phyloP scores from a whole-genome alignment of 2,888 invertebrate genomes.

The Suillia variegata region DNA sequence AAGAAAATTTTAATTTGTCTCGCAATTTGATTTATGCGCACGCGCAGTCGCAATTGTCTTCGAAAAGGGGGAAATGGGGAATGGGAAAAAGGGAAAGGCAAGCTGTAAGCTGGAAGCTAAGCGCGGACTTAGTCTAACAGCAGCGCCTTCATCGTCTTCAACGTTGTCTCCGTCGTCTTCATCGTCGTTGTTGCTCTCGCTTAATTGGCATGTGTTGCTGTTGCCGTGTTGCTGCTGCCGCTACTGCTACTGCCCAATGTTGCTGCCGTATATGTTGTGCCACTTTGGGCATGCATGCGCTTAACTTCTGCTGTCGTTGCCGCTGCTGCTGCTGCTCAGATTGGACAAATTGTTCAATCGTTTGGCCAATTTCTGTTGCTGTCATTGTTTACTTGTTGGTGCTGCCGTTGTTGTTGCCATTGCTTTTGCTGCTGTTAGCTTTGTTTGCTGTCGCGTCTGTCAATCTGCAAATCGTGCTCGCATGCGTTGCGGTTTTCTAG shows the following conservation, averaged over 20 bases:
- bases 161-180: too few species aligned
- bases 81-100: neutral
- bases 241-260: slow-evolving; percentile 22
- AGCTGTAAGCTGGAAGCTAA: neutral
- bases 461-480: slow-evolving; percentile 16
- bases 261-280: neutral
- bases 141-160: neutral
- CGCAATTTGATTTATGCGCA: slow-evolving; percentile 37
- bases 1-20: slow-evolving; percentile 42
- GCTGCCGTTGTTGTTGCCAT: neutral
- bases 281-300: neutral
- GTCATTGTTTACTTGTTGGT: neutral
- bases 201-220: slow-evolving; percentile 42
- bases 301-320: slow-evolving; percentile 6
- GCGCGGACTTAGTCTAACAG: neutral
- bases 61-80: too few species aligned
- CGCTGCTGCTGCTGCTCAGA: too few species aligned
- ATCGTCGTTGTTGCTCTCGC: slow-evolving; percentile 9
- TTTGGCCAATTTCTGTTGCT: slow-evolving; percentile 16
- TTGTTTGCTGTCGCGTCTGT: slow-evolving; percentile 3
- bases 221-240: neutral
- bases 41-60: neutral
- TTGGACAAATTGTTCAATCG: slow-evolving; percentile 23
- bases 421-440: too few species aligned
- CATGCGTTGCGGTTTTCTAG: slow-evolving; percentile 16